phyloP scores from a whole-genome alignment of 2,797 vertebrate species.

The Muscicapa comitata region DNA sequence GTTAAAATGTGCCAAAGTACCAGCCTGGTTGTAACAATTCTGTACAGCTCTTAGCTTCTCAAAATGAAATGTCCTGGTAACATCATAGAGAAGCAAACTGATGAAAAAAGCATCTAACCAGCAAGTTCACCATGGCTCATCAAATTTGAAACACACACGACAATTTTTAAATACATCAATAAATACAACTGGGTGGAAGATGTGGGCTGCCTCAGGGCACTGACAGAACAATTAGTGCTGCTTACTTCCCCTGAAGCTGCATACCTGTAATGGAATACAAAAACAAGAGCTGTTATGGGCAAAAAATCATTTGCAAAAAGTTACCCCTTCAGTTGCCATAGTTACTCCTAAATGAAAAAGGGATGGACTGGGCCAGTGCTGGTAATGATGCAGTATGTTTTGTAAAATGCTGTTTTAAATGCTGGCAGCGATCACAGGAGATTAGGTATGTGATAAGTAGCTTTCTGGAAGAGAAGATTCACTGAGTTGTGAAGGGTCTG shows the following conservation, averaged over 20 bases:
- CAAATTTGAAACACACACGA: not conserved
- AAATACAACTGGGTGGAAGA: not conserved
- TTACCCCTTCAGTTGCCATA: not conserved
- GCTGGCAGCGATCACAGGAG: not conserved
- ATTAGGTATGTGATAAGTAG: not conserved
- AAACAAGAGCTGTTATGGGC: not conserved
- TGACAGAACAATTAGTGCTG: not conserved
- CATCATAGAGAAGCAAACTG: not conserved
- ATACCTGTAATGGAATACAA: not conserved
- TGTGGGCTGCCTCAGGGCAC: not conserved
- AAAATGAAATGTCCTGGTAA: not conserved
- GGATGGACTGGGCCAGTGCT: not conserved
- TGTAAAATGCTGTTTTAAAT: not conserved
- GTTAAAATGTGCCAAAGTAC: not conserved
- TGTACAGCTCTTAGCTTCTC: not conserved
- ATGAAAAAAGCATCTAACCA: not conserved
- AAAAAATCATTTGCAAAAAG: not conserved
- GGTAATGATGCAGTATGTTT: not conserved
- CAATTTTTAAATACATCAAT: not conserved
- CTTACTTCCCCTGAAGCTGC: not conserved
- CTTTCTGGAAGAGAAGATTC: not conserved
- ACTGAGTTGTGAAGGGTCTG: not conserved
- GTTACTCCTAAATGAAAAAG: not conserved
- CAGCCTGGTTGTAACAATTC: not conserved
- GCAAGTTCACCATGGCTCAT: not conserved